A percentile compares a stretch with the other conserved stretches of the same genome.
These are phyloP conservation scores for Cyprinus carpio DNA, from an alignment of 2,113 vertebrate genomes.

Conservation along the genomic window DNA sequence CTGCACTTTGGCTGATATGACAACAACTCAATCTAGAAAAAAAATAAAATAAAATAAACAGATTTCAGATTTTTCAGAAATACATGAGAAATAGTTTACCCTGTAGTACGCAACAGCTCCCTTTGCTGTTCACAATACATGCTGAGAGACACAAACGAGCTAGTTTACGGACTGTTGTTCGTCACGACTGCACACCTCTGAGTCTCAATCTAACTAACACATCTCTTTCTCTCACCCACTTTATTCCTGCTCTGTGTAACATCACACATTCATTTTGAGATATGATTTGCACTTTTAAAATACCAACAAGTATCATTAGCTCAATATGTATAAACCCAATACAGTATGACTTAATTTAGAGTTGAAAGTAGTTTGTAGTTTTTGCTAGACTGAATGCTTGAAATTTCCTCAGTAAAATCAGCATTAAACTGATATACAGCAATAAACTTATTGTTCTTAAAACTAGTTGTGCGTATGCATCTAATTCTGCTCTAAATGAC, in stretches of 20 bases:
- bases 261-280: constrained; percentile 16
- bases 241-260: neutral
- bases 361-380: neutral
- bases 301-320: neutral
- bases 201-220: neutral
- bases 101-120: neutral
- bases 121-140: neutral
- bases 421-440: neutral
- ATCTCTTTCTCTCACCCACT: constrained; percentile 1
- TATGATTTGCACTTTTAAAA: constrained; percentile 16
- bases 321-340: neutral
- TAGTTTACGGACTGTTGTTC: neutral
- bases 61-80: neutral
- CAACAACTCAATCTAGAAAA: neutral
- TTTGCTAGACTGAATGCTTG: neutral
- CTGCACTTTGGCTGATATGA: neutral
- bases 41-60: neutral
- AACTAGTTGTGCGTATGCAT: constrained; percentile 46
- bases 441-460: constrained; percentile 16
- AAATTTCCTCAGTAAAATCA: neutral
- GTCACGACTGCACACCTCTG: neutral
- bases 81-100: neutral
- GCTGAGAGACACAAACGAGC: neutral
- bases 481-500: constrained; percentile 43
- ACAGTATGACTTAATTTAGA: neutral